phyloP scores from a whole-genome alignment of 1,140 invertebrate species.

The Drosophila lowei region DNA sequence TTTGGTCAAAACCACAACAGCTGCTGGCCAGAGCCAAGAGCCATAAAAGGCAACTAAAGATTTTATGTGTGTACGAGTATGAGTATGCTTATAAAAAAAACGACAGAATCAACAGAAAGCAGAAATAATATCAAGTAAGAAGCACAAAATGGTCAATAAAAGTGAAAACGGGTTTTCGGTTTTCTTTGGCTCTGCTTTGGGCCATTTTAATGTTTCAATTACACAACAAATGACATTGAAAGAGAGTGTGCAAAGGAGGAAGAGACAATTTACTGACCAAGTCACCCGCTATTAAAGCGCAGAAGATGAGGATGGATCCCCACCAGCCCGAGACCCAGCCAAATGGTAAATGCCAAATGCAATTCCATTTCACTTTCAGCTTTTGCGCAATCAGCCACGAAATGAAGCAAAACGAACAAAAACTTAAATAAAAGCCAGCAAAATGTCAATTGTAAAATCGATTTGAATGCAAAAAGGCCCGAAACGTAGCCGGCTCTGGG shows the following conservation, averaged over 20 bases:
- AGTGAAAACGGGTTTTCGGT: conserved; percentile 72
- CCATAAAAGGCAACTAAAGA: conserved; percentile 66
- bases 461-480: conserved; percentile 39
- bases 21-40: conserved; percentile 29
- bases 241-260: conserved; percentile 4
- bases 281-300: neutral
- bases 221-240: conserved; percentile 74
- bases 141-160: conserved; percentile 73
- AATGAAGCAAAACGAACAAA: conserved; percentile 18
- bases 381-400: conserved; percentile 27
- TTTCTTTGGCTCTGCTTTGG: conserved; percentile 29
- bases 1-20: conserved; percentile 59
- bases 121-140: conserved; percentile 69
- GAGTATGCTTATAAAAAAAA: conserved; percentile 1
- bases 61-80: conserved; percentile 32
- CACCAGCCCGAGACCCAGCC: neutral
- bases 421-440: conserved; percentile 25
- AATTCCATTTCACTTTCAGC: conserved; percentile 56
- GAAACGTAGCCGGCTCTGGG: conserved; percentile 46
- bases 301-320: neutral
- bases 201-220: conserved; percentile 50
- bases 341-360: conserved; percentile 25
- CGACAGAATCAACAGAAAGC: conserved; percentile 26
- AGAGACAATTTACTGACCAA: neutral
- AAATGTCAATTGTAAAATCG: conserved; percentile 54